Evolutionary conservation across 2,888 invertebrate genomes (phyloP).

Genomic region (Rotaria magnacalcarata): DNA sequence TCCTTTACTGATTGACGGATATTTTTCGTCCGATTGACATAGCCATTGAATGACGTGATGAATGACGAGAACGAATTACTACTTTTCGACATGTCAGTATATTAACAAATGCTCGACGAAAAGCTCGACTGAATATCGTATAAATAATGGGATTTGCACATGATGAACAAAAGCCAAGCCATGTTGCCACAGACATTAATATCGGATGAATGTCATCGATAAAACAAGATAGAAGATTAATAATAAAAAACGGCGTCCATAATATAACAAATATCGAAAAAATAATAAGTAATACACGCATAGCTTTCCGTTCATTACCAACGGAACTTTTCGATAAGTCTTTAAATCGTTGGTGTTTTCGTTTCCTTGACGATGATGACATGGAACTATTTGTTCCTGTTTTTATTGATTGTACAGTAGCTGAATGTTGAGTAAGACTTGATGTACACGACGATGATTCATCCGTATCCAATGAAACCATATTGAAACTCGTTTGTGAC

Average conservation of each 20-base stretch:
- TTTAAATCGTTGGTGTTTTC: not conserved
- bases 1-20: not conserved
- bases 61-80: not conserved
- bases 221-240: conserved; percentile 49
- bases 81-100: conserved; percentile 34
- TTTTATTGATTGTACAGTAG: not conserved
- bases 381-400: not conserved
- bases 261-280: conserved; percentile 57
- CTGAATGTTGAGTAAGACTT: not conserved
- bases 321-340: conserved; percentile 27
- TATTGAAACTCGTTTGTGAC: not conserved
- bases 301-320: conserved; percentile 56
- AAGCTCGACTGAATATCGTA: conserved; percentile 58
- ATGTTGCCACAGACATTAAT: conserved; percentile 46
- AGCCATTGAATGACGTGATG: not conserved
- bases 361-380: not conserved
- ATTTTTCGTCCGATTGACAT: not conserved
- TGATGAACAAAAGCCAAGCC: conserved; percentile 58
- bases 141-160: conserved; percentile 59
- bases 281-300: conserved; percentile 58
- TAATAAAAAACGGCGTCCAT: conserved; percentile 58
- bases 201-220: not conserved
- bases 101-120: conserved; percentile 54
- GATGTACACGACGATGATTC: conserved; percentile 26
- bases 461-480: conserved; percentile 33